Evolutionary conservation across 2,113 vertebrate species (phyloP).

Genomic region (Fukomys damarensis): DNA sequence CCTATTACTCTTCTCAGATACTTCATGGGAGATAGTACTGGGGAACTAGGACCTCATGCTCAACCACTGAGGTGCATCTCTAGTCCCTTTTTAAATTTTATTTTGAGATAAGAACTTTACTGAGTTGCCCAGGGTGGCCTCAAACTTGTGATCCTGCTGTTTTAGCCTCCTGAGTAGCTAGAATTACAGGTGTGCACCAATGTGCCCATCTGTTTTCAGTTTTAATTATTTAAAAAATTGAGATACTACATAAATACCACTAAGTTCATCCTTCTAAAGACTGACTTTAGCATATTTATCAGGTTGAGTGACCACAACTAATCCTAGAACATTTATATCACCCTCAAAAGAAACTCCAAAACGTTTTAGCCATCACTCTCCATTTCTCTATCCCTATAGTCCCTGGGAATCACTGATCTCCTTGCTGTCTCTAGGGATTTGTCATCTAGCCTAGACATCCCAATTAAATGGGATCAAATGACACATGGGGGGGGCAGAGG

Average conservation of each 20-base stretch:
- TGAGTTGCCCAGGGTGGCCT: neutral
- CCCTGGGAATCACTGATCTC: neutral
- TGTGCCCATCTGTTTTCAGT: neutral
- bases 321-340: slow-evolving; percentile 29
- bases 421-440: neutral
- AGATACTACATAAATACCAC: neutral
- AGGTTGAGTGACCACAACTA: neutral
- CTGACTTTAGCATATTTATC: neutral
- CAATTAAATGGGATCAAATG: neutral
- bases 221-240: slow-evolving; percentile 4
- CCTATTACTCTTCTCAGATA: neutral
- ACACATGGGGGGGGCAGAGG: neutral
- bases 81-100: too few relatives aligned
- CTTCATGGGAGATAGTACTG: neutral
- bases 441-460: neutral
- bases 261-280: neutral
- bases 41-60: neutral
- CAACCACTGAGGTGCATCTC: neutral
- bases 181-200: neutral
- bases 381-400: neutral
- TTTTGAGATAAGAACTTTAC: neutral
- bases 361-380: neutral
- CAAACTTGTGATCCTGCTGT: neutral
- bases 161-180: neutral
- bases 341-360: neutral